Conservation (phyloP, 2,797 vertebrate genomes). For the Onychomys leucogaster region DNA sequence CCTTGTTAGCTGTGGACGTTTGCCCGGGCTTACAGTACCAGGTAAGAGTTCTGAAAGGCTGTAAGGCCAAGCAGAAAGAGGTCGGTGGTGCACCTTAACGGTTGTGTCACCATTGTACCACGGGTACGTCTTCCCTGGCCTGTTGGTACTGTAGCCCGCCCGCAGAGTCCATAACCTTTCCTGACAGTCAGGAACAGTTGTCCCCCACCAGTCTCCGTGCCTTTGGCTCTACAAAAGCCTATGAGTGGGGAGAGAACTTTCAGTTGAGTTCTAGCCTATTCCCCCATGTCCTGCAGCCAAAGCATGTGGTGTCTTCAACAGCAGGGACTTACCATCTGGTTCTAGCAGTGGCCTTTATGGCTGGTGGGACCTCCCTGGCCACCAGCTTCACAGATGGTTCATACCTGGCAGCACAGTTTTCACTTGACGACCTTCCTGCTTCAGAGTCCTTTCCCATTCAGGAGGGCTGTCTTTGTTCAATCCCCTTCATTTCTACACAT, state of each 20-base stretch:
- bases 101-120: background rate
- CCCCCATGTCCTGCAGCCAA: background rate
- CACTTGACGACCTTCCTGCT: background rate
- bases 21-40: background rate
- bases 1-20: background rate
- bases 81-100: background rate
- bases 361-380: background rate
- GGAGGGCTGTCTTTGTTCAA: background rate
- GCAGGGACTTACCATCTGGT: background rate
- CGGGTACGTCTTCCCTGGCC: background rate
- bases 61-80: background rate
- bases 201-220: no score
- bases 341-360: background rate
- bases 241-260: background rate
- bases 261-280: background rate
- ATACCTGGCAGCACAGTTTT: background rate
- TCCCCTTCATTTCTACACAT: background rate
- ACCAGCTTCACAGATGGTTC: no score
- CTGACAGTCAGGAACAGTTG: background rate
- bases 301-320: background rate
- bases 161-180: background rate
- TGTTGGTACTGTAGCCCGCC: background rate
- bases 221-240: background rate
- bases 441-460: background rate
- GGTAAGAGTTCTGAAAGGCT: no score